Evolutionary conservation across 2,113 vertebrate genomes (phyloP).

Genomic region (Hydrolagus affinis): DNA sequence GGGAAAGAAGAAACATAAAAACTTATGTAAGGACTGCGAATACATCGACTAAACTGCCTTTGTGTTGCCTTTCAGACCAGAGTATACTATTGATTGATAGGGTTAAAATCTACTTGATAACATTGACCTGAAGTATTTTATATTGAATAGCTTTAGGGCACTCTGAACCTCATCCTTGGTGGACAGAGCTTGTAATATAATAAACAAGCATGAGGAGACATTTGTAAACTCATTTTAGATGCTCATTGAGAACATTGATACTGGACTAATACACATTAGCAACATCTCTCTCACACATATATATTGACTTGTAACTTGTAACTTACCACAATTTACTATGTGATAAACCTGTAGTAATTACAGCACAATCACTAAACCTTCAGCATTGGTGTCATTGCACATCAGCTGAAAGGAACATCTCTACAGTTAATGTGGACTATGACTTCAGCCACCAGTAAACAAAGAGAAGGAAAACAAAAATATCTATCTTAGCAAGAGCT

Average conservation of each 20-base stretch:
- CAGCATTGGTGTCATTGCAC: neutral
- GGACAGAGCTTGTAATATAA: neutral
- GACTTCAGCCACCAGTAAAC: neutral
- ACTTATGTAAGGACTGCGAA: too few species aligned
- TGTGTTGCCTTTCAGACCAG: neutral
- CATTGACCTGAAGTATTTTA: neutral
- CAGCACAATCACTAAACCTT: neutral
- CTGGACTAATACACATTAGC: neutral
- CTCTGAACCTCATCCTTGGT: neutral
- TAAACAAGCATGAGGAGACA: neutral
- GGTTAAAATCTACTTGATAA: neutral
- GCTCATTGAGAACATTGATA: neutral
- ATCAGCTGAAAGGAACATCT: neutral
- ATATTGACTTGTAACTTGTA: neutral
- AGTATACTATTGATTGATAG: neutral
- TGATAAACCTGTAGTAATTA: neutral
- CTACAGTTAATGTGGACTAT: neutral
- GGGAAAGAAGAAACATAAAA: too few species aligned
- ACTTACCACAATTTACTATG: neutral
- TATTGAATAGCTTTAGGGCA: neutral
- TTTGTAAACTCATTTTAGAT: neutral
- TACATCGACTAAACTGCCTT: too few species aligned
- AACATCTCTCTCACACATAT: neutral
- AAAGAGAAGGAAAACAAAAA: neutral
- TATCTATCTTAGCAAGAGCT: slow-evolving; percentile 8